These are phyloP conservation scores for Nomada ruficornis DNA, from an alignment of 2,888 invertebrate species.

Conservation along the genomic window DNA sequence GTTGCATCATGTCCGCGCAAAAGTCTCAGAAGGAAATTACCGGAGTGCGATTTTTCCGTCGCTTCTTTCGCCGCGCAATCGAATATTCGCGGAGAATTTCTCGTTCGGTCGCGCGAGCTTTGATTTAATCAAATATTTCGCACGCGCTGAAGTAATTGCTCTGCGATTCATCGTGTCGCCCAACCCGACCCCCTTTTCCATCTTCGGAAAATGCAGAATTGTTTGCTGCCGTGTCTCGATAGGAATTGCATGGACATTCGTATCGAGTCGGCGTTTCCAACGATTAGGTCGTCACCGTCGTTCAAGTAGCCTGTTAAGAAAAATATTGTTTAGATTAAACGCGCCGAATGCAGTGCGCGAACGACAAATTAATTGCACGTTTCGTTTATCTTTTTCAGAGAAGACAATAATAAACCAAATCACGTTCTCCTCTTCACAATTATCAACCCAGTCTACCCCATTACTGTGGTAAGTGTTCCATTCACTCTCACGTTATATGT, in stretches of 20 bases:
- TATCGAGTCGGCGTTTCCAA: constrained; percentile 11
- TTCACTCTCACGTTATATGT: neutral
- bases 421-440: constrained; percentile 98
- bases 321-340: neutral
- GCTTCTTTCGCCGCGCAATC: constrained; percentile 46
- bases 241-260: neutral
- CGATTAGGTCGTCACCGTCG: constrained; percentile 37
- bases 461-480: constrained; percentile 96
- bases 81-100: constrained; percentile 33
- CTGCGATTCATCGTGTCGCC: constrained; percentile 32
- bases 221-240: constrained; percentile 15
- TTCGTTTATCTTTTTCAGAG: constrained; percentile 84
- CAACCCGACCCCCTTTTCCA: neutral
- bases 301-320: neutral
- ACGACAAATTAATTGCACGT: neutral
- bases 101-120: neutral
- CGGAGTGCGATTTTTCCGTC: constrained; percentile 45
- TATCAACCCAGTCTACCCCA: constrained; percentile 99
- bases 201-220: constrained; percentile 31
- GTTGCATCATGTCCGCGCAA: constrained; percentile 43
- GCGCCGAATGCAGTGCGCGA: neutral
- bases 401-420: constrained; percentile 95
- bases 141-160: constrained; percentile 44
- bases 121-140: constrained; percentile 53
- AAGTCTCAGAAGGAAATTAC: constrained; percentile 60